Evolutionary conservation across 2,113 vertebrate genomes (phyloP).

Genomic region (Patagioenas fasciata): DNA sequence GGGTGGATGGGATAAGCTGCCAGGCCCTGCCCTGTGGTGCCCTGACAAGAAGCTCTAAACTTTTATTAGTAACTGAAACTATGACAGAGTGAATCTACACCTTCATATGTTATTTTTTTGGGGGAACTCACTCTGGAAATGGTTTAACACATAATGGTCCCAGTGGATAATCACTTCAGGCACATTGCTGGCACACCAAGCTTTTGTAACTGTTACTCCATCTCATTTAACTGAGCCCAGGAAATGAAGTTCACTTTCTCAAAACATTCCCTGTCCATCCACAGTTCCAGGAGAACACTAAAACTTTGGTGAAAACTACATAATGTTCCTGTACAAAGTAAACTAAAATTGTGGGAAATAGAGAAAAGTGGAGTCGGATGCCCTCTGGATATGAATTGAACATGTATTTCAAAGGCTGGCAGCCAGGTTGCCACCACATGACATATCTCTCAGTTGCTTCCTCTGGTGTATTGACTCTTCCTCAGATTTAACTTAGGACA

Average conservation of each 20-base stretch:
- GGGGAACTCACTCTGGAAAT: background rate
- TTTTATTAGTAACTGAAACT: background rate
- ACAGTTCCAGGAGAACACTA: background rate
- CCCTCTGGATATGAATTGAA: background rate
- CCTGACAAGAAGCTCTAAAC: background rate
- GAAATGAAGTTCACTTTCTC: background rate
- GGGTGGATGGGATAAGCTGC: background rate
- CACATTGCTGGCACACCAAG: background rate
- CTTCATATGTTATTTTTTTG: fast-evolving
- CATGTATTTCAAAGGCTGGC: background rate
- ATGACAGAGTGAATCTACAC: background rate
- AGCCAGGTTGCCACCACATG: background rate
- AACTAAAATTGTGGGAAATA: background rate
- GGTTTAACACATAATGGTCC: background rate
- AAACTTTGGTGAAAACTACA: background rate
- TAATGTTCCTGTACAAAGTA: background rate
- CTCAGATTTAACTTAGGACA: background rate
- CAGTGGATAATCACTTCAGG: background rate
- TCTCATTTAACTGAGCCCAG: background rate
- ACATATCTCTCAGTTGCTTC: background rate
- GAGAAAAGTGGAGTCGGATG: background rate
- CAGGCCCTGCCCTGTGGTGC: background rate
- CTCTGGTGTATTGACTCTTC: background rate
- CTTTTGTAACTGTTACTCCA: background rate
- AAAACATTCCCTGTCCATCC: background rate